phyloP scores from a whole-genome alignment of 2,888 invertebrate species.

The Ptilodon capucinus region DNA sequence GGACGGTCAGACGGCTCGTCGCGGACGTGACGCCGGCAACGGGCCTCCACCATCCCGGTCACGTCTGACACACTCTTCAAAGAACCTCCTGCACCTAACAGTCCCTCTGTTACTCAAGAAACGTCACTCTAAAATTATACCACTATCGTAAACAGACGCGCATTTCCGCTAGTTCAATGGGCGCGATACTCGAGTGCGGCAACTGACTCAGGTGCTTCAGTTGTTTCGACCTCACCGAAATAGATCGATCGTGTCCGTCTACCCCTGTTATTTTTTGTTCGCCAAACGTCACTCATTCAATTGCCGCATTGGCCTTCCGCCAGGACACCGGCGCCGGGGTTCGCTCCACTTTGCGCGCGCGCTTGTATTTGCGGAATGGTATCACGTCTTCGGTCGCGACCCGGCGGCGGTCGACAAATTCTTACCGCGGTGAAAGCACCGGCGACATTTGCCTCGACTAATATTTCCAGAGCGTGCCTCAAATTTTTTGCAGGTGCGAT shows the following conservation, averaged over 20 bases:
- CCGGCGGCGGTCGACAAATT: slow-evolving; percentile 24
- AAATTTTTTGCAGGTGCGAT: slow-evolving; percentile 6
- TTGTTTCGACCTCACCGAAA: slow-evolving; percentile 69
- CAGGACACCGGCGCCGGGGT: slow-evolving; percentile 67
- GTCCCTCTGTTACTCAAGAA: slow-evolving; percentile 24
- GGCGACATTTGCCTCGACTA: slow-evolving; percentile 25
- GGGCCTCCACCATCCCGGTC: slow-evolving; percentile 54
- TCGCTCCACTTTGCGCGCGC: slow-evolving; percentile 55
- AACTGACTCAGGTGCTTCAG: slow-evolving; percentile 75
- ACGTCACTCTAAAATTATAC: slow-evolving; percentile 39
- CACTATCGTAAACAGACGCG: slow-evolving; percentile 59
- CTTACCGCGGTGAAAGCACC: slow-evolving; percentile 30
- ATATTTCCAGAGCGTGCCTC: slow-evolving; percentile 25
- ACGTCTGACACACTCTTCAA: slow-evolving; percentile 69
- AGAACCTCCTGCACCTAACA: slow-evolving; percentile 52
- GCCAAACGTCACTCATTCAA: slow-evolving; percentile 79
- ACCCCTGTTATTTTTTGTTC: slow-evolving; percentile 65
- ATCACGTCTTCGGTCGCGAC: slow-evolving; percentile 41
- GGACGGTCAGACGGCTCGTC: slow-evolving; percentile 31
- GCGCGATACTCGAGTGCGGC: slow-evolving; percentile 59
- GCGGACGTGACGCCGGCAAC: slow-evolving; percentile 36
- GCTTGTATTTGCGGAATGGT: slow-evolving; percentile 52
- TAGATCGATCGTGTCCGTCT: slow-evolving; percentile 71
- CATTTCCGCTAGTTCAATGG: slow-evolving; percentile 70
- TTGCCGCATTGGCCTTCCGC: slow-evolving; percentile 71